phyloP scores from a whole-genome alignment of 1,140 invertebrate genomes.

The Rhagoletis pomonella region DNA sequence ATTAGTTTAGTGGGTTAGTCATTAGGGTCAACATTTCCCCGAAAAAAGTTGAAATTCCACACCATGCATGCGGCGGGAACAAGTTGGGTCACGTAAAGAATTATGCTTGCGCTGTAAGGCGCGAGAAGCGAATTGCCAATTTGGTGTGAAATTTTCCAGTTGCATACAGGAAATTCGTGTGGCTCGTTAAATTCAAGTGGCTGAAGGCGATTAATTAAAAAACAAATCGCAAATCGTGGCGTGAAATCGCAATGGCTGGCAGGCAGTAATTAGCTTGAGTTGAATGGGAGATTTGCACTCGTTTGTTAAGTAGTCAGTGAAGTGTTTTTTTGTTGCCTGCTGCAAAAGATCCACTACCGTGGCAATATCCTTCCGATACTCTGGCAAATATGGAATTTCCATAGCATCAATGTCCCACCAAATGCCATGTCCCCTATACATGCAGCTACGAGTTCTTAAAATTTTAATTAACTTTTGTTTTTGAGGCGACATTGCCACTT shows the following conservation, averaged over 20 bases:
- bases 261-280: neutral
- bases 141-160: constrained; percentile 33
- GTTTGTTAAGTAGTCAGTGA: neutral
- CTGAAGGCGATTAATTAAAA: constrained; percentile 42
- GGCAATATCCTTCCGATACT: neutral
- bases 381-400: neutral
- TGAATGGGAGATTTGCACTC: neutral
- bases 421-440: neutral
- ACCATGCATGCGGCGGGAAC: neutral
- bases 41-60: constrained; percentile 27
- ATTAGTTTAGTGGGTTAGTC: constrained; percentile 38
- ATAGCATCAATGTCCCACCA: neutral
- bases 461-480: neutral
- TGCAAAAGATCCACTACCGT: neutral
- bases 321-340: neutral
- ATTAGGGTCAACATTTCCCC: constrained; percentile 35
- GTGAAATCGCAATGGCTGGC: neutral
- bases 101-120: neutral
- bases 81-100: neutral
- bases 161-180: constrained; percentile 28
- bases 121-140: neutral
- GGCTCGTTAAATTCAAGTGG: constrained; percentile 18
- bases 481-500: neutral
- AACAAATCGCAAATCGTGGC: neutral
- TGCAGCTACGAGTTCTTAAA: neutral